Percentiles rank a stretch among this genome's conserved stretches.
Evolutionary conservation across 35 echinoderm and acorn worm species (phyloP).

Genomic region (Acanthaster planci): DNA sequence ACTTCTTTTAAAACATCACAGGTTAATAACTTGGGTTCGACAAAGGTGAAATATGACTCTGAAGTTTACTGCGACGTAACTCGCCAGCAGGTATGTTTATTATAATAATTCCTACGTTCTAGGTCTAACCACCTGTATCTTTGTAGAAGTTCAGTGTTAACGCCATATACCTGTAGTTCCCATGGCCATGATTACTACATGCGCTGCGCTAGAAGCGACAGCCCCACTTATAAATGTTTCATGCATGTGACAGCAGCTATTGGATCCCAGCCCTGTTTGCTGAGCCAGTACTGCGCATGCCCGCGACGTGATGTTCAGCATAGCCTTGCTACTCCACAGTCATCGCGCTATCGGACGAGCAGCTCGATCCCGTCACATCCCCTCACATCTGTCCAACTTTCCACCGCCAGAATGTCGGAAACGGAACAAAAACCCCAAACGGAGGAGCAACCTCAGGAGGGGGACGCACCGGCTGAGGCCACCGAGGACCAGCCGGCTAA

Average conservation of each 20-base stretch:
- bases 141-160: neutral
- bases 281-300: slow-evolving; percentile 34
- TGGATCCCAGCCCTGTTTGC: slow-evolving; percentile 3
- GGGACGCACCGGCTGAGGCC: slow-evolving; percentile 37
- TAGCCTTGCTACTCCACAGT: neutral
- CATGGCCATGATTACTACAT: neutral
- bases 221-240: neutral
- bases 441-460: slow-evolving; percentile 54
- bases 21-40: too few relatives aligned
- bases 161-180: neutral
- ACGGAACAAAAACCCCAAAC: slow-evolving; percentile 67
- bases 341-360: neutral
- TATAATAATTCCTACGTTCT: neutral
- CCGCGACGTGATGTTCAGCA: slow-evolving; percentile 17
- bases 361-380: neutral
- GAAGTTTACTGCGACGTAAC: too few relatives aligned
- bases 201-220: neutral
- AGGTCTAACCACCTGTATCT: slow-evolving; percentile 11
- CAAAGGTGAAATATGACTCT: too few relatives aligned
- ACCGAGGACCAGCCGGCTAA: slow-evolving; percentile 42
- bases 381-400: slow-evolving; percentile 30
- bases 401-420: slow-evolving; percentile 72
- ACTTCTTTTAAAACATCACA: too few relatives aligned
- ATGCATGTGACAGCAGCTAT: slow-evolving; percentile 25
- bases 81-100: neutral